A percentile compares a stretch with the other conserved stretches of the same genome.
Evolutionary conservation across 2,888 invertebrate species (phyloP).

Genomic region (Agrypnus murinus): DNA sequence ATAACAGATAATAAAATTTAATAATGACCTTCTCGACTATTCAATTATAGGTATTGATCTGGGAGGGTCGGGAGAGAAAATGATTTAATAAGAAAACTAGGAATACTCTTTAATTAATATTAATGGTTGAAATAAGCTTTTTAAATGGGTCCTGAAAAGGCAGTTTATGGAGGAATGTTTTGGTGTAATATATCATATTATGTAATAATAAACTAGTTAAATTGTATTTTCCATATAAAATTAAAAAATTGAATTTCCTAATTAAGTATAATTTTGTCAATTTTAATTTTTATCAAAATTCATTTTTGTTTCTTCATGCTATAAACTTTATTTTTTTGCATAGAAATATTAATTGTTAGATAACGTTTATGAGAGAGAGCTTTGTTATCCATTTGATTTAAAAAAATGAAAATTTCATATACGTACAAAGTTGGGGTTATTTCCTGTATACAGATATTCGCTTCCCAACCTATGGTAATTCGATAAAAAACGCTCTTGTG

Average conservation of each 20-base stretch:
- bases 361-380: no score
- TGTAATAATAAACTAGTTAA: no score
- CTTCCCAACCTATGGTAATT: slow-evolving; percentile 21
- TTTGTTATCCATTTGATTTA: neutral
- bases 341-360: no score
- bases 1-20: slow-evolving; percentile 59
- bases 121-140: slow-evolving; percentile 59
- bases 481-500: slow-evolving; percentile 21
- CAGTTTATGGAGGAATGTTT: slow-evolving; percentile 59
- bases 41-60: slow-evolving; percentile 62
- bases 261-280: no score
- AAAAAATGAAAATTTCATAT: slow-evolving; percentile 13
- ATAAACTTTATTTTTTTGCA: no score
- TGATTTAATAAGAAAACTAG: slow-evolving; percentile 60
- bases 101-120: slow-evolving; percentile 62
- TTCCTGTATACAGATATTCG: neutral
- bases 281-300: no score
- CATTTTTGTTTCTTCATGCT: no score
- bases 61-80: slow-evolving; percentile 55
- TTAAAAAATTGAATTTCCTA: no score
- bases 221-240: no score
- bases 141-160: slow-evolving; percentile 62
- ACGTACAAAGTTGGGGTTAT: neutral
- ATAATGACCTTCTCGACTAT: slow-evolving; percentile 58
- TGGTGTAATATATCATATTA: neutral